Conservation (phyloP, 2,888 invertebrate species). For the Malachius bipustulatus region DNA sequence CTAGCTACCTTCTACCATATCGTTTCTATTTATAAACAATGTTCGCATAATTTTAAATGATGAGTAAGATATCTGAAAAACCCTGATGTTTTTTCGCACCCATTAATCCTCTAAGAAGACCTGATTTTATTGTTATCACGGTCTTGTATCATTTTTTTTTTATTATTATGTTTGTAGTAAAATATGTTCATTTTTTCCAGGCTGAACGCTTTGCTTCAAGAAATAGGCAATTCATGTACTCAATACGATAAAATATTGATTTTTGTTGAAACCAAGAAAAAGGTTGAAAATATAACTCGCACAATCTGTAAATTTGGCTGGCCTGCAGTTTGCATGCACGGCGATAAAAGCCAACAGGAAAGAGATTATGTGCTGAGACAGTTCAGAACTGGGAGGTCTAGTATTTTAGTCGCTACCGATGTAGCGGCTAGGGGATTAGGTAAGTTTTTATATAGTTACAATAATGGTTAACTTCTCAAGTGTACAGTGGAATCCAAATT, state of each 20-base stretch:
- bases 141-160: too few relatives aligned
- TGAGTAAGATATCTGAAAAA: slow-evolving; percentile 16
- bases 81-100: slow-evolving; percentile 13
- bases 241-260: slow-evolving; percentile 84
- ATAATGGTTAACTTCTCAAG: too few relatives aligned
- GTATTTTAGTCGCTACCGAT: slow-evolving; percentile 92
- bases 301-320: slow-evolving; percentile 63
- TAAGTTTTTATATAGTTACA: slow-evolving; percentile 44
- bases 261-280: slow-evolving; percentile 92
- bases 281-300: slow-evolving; percentile 63
- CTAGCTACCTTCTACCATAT: too few relatives aligned
- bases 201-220: slow-evolving; percentile 60
- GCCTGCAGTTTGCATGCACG: slow-evolving; percentile 78
- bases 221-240: slow-evolving; percentile 65
- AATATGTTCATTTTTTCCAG: slow-evolving; percentile 39
- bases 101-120: slow-evolving; percentile 22
- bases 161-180: too few relatives aligned
- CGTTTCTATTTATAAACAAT: too few relatives aligned
- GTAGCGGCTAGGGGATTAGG: slow-evolving; percentile 94
- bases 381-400: slow-evolving; percentile 74
- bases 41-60: slow-evolving; percentile 24
- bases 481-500: too few relatives aligned
- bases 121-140: slow-evolving; percentile 19
- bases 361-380: slow-evolving; percentile 84
- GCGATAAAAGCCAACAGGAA: slow-evolving; percentile 90